These are phyloP conservation scores for Xiphias gladius DNA, from an alignment of 2,113 vertebrate species.

Conservation along the genomic window DNA sequence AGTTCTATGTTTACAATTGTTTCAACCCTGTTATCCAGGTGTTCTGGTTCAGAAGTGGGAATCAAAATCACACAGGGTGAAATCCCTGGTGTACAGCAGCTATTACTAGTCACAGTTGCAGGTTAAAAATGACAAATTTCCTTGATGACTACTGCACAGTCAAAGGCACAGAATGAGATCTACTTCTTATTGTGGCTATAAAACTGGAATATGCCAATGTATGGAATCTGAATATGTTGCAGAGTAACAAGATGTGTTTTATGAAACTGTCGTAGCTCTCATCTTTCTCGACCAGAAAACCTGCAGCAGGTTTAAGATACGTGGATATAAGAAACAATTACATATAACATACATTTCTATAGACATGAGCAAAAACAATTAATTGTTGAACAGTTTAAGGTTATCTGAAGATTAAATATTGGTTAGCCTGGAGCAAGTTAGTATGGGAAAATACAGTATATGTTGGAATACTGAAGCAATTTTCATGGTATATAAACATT, in stretches of 20 bases:
- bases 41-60: background rate
- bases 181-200: background rate
- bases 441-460: background rate
- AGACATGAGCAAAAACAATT: background rate
- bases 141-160: background rate
- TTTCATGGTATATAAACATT: background rate
- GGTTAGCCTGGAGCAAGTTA: no score
- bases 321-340: background rate
- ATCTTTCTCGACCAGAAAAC: slow-evolving; percentile 3
- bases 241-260: background rate
- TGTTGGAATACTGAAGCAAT: background rate
- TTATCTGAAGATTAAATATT: slow-evolving; percentile 5
- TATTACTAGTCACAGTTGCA: background rate
- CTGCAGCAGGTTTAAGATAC: background rate
- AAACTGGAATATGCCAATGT: no score
- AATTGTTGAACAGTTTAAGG: background rate
- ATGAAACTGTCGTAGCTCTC: background rate
- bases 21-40: background rate
- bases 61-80: background rate
- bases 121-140: background rate
- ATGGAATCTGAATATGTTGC: background rate
- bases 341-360: no score
- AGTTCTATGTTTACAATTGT: background rate
- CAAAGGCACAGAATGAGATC: background rate
- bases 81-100: background rate